Percentiles rank a stretch among this genome's conserved stretches.
Evolutionary conservation across 2,888 invertebrate species (phyloP).

Genomic region (Hyles lineata): DNA sequence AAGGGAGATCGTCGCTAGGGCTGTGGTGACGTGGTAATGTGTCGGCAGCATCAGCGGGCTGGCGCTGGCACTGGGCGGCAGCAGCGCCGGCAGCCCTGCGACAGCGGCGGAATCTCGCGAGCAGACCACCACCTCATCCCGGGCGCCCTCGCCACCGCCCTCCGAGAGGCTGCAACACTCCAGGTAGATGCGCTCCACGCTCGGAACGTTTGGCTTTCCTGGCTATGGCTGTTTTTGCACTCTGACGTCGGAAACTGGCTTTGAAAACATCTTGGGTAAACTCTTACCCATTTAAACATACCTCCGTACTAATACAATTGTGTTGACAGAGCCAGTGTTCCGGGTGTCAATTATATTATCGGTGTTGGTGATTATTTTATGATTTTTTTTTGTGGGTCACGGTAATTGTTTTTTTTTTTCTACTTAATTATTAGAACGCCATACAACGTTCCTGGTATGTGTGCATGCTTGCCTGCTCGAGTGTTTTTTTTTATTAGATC

Average conservation of each 20-base stretch:
- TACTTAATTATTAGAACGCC: conserved; percentile 53
- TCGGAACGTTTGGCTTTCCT: conserved; percentile 75
- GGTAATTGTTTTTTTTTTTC: conserved; percentile 58
- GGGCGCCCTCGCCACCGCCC: conserved; percentile 78
- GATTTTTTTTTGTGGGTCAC: conserved; percentile 57
- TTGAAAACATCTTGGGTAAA: conserved; percentile 31
- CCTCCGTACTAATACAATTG: conserved; percentile 1
- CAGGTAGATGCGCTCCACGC: conserved; percentile 81
- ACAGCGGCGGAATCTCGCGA: conserved; percentile 61
- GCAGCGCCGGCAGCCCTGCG: conserved; percentile 75
- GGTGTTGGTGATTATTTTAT: conserved; percentile 67
- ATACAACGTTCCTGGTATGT: conserved; percentile 71
- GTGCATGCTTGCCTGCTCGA: conserved; percentile 80
- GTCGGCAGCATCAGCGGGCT: conserved; percentile 85
- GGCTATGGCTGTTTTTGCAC: conserved; percentile 64
- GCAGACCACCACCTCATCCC: conserved; percentile 76
- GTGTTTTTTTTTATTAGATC: conserved; percentile 54
- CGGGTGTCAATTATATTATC: conserved; percentile 52
- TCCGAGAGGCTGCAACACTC: conserved; percentile 78
- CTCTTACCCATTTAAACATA: not conserved
- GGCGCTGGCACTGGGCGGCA: conserved; percentile 84
- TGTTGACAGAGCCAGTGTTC: conserved; percentile 57
- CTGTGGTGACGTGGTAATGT: conserved; percentile 83
- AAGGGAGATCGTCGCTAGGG: conserved; percentile 67
- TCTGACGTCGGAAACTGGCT: conserved; percentile 55